Evolutionary conservation across 2,113 vertebrate genomes (phyloP).

Genomic region (Thermophis baileyi): DNA sequence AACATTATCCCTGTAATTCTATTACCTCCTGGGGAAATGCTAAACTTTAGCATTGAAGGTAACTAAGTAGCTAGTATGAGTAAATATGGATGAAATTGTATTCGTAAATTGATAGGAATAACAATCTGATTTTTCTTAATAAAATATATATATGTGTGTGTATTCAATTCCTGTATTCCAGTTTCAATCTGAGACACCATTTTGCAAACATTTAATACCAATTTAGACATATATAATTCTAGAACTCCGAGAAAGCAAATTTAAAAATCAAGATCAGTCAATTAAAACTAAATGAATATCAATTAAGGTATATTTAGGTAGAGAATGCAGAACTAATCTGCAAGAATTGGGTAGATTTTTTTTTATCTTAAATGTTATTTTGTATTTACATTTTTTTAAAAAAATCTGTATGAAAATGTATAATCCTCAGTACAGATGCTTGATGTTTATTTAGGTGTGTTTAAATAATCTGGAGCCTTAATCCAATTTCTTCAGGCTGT

Average conservation of each 20-base stretch:
- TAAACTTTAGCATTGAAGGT: not conserved
- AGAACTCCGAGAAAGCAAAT: not conserved
- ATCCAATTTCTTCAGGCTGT: not conserved
- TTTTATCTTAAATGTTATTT: not conserved
- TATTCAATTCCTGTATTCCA: not conserved
- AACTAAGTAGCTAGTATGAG: not conserved
- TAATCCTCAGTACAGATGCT: not conserved
- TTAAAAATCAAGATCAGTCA: not conserved
- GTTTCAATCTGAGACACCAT: not conserved
- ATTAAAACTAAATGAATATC: not conserved
- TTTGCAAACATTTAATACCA: not conserved
- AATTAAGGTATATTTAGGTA: slow-evolving; percentile 7
- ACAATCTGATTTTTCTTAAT: not conserved
- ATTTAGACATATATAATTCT: not conserved
- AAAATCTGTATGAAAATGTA: not conserved
- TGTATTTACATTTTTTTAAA: not conserved
- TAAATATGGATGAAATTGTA: not conserved
- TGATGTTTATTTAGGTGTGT: not conserved
- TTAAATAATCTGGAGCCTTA: not conserved
- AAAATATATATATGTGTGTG: no score
- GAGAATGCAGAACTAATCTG: not conserved
- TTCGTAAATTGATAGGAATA: not conserved
- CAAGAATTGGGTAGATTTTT: not conserved
- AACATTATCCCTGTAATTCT: not conserved
- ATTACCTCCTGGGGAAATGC: not conserved